Conservation (phyloP, 2,888 invertebrate genomes). For the Melitaea athalia region DNA sequence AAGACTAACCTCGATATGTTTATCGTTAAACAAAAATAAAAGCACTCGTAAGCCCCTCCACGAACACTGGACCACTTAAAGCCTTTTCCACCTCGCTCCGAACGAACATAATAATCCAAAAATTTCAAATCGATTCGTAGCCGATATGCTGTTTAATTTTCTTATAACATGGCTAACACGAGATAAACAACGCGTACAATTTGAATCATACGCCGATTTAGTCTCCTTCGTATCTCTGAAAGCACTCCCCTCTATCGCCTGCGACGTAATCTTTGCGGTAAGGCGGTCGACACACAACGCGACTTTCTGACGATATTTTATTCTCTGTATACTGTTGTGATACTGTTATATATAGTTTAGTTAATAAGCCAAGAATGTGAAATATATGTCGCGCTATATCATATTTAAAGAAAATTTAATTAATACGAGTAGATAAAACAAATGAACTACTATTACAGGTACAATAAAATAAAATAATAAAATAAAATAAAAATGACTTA, state of each 20-base stretch:
- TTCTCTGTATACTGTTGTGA: conserved; percentile 14
- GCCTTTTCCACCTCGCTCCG: background rate
- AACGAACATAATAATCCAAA: conserved; percentile 9
- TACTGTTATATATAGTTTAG: background rate
- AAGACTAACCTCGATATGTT: background rate
- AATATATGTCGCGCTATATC: too few species aligned
- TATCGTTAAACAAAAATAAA: background rate
- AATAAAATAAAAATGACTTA: too few species aligned
- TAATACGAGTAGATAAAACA: too few species aligned
- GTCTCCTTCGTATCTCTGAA: conserved; percentile 60
- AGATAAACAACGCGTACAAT: conserved; percentile 44
- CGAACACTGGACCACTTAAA: background rate
- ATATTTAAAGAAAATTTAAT: too few species aligned
- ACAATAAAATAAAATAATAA: too few species aligned
- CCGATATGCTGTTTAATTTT: conserved; percentile 26
- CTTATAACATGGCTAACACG: conserved; percentile 37
- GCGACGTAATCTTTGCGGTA: conserved; percentile 53
- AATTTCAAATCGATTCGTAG: background rate
- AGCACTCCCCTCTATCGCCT: conserved; percentile 65
- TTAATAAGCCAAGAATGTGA: background rate
- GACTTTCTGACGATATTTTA: conserved; percentile 19
- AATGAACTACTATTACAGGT: too few species aligned
- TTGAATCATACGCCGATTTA: conserved; percentile 67
- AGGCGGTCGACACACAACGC: conserved; percentile 41
- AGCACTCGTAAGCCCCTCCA: background rate